phyloP scores from a whole-genome alignment of 2,797 vertebrate genomes.

The Orestias chungarensis region DNA sequence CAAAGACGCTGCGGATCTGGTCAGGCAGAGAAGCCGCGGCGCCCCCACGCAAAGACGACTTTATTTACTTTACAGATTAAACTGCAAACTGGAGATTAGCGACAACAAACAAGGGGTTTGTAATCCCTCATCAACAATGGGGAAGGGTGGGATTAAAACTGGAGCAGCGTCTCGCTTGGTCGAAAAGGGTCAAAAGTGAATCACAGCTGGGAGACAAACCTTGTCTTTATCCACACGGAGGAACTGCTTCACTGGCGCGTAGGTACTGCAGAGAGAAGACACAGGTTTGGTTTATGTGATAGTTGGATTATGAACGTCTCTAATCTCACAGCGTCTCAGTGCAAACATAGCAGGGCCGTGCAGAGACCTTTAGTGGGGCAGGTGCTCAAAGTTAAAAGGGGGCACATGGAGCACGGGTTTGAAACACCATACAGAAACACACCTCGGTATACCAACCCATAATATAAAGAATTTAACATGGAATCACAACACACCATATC shows the following conservation, averaged over 20 bases:
- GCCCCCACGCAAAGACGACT: conserved; percentile 50
- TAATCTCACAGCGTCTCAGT: conserved; percentile 21
- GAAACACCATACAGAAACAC: too few relatives aligned
- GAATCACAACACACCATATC: too few relatives aligned
- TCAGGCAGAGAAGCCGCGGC: conserved; percentile 10
- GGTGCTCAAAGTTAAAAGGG: too few relatives aligned
- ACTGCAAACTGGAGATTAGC: conserved; percentile 57
- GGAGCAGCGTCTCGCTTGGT: not conserved
- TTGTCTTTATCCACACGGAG: conserved; percentile 98
- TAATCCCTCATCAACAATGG: conserved; percentile 62
- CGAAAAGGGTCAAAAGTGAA: conserved; percentile 6
- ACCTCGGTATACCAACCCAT: too few relatives aligned
- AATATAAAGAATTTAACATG: too few relatives aligned
- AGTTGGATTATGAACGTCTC: conserved; percentile 53
- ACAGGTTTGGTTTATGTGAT: conserved; percentile 45
- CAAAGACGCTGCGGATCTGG: conserved; percentile 16
- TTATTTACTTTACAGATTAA: conserved; percentile 69
- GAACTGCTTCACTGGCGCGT: conserved; percentile 97
- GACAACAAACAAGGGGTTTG: conserved; percentile 60
- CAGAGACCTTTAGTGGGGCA: too few relatives aligned
- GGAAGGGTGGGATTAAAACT: not conserved
- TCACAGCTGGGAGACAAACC: conserved; percentile 75
- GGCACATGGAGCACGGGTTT: too few relatives aligned
- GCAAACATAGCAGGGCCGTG: conserved; percentile 3
- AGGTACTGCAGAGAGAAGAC: conserved; percentile 81